Evolutionary conservation across 2,113 vertebrate genomes (phyloP).

Genomic region (Plecotus auritus): DNA sequence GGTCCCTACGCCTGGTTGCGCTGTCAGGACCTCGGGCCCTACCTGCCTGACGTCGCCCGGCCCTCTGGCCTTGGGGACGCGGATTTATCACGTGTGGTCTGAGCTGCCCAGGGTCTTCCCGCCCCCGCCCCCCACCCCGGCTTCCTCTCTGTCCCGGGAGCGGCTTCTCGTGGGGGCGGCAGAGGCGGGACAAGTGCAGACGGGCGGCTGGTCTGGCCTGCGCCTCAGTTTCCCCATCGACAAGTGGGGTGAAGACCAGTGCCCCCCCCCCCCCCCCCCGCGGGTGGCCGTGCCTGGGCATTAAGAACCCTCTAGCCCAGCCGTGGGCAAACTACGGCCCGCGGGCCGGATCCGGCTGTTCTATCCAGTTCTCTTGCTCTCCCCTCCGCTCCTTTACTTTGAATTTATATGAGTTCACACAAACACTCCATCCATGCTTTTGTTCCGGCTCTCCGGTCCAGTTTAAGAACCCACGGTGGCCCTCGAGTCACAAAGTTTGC

Average conservation of each 20-base stretch:
- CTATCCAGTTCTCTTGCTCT: too few relatives aligned
- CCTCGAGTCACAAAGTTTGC: too few relatives aligned
- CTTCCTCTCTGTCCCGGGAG: accelerated
- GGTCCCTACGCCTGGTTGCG: neutral
- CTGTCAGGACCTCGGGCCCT: neutral
- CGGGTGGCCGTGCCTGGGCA: accelerated
- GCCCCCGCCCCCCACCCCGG: accelerated
- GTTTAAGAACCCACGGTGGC: too few relatives aligned
- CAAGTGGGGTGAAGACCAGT: accelerated
- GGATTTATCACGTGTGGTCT: neutral
- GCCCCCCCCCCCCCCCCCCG: too few relatives aligned
- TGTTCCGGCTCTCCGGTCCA: too few relatives aligned
- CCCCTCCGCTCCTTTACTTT: too few relatives aligned
- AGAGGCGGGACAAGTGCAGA: accelerated
- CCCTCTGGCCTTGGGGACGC: neutral
- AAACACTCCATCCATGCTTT: too few relatives aligned
- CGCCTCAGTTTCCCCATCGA: neutral
- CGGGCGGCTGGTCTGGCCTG: accelerated
- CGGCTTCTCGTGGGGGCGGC: accelerated
- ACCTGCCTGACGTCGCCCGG: accelerated
- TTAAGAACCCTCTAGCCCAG: accelerated
- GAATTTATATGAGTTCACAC: too few relatives aligned
- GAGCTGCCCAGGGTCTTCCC: neutral
- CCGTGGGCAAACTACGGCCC: too few relatives aligned
- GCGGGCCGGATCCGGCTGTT: too few relatives aligned